Base-by-base conservation (phyloP, 2,113 vertebrate species). In the Urocolius indicus region DNA sequence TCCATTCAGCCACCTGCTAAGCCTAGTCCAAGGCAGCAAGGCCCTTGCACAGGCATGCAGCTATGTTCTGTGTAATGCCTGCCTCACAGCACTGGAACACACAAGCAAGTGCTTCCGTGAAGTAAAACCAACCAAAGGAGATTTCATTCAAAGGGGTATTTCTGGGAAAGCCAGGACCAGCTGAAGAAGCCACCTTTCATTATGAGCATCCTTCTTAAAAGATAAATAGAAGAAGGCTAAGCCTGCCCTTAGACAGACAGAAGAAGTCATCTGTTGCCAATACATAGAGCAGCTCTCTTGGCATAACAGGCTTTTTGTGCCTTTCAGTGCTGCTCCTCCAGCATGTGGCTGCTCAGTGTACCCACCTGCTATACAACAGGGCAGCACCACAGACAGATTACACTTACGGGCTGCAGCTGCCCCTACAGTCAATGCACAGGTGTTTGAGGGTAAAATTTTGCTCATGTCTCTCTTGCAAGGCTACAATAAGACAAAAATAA, bases 171-270 rank as follows among this genome's bases (percentile, higher is more conserved):
- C 62, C 72, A 87, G 2, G 14, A 54, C 32, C 52, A 84, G 71
- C 54, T 81, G 86, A 89, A 97, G 85, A 95, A 93, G 85, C 89
- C 82, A 74, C 22, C 30, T 75, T 89, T 89, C 76, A 89, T 41
- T 32, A 55, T 69, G 49, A 94, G 74, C 65, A 69, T 93, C 91
- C 79, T 89, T 89, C 87, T 89, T 69, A 67, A 1, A 1, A 74
- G 57, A 77, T 71, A 83, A 73, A 80, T 7, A 71, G 69, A 68
- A 54, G 85, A 45, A 76, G 29, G 67, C 51, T 77, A 58, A 73
- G 61, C 11, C 85, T 79, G 82, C 82, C 52, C 93, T 74, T 73
- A 91, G 85, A 90, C 46, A 84, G 66, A 92, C 84, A 94, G 84
- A 78, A 96, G 79, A 66, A 82, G 38, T 83, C 65, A 87, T 81